These are phyloP conservation scores for Leptothorax acervorum DNA, from an alignment of 2,888 invertebrate genomes.

Conservation along the genomic window DNA sequence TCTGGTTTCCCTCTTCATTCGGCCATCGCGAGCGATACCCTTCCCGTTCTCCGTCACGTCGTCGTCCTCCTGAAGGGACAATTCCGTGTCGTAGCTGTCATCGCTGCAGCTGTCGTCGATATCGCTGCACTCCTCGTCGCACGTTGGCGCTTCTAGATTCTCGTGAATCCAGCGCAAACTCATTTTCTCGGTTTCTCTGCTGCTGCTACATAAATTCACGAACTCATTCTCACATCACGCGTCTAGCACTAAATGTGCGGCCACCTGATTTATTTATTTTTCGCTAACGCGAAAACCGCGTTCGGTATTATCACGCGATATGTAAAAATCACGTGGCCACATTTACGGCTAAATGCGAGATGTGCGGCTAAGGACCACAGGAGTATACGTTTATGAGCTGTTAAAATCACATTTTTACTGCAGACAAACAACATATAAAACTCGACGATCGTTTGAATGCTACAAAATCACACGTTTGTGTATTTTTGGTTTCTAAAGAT, in stretches of 20 bases:
- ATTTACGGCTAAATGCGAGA: background rate
- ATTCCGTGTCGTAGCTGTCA: slow-evolving; percentile 80
- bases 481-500: background rate
- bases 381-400: background rate
- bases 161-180: slow-evolving; percentile 82
- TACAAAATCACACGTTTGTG: background rate
- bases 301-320: background rate
- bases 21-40: slow-evolving; percentile 61
- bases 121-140: slow-evolving; percentile 82
- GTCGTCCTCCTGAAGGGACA: slow-evolving; percentile 63
- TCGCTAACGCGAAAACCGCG: slow-evolving; percentile 6
- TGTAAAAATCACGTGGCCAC: background rate
- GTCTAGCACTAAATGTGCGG: background rate
- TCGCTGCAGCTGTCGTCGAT: slow-evolving; percentile 82
- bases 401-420: background rate
- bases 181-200: slow-evolving; percentile 69
- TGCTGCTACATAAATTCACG: slow-evolving; percentile 25
- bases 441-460: background rate
- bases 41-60: slow-evolving; percentile 62
- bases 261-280: slow-evolving; percentile 6
- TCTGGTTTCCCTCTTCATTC: slow-evolving; percentile 72
- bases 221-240: background rate
- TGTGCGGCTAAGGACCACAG: background rate
- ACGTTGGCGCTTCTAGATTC: slow-evolving; percentile 80
- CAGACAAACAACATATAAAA: background rate